phyloP scores from a whole-genome alignment of 2,797 vertebrate genomes.

The Calcarius lapponicus region DNA sequence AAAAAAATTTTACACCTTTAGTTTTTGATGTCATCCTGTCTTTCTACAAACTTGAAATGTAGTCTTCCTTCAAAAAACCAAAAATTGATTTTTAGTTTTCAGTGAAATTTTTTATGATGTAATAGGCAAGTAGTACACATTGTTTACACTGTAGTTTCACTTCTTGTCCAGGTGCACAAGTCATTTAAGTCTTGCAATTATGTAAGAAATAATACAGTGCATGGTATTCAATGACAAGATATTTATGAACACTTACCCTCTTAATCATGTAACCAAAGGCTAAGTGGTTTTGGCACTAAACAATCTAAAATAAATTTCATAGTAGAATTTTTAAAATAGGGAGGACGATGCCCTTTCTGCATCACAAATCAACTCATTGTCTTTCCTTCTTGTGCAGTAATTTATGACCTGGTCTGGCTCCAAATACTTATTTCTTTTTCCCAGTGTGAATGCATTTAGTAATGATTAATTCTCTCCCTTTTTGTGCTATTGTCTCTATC shows the following conservation, averaged over 20 bases:
- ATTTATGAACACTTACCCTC: slow-evolving; percentile 11
- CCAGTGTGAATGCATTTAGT: not conserved
- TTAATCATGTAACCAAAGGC: not conserved
- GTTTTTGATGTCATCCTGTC: not conserved
- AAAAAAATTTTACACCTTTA: not conserved
- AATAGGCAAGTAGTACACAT: not conserved
- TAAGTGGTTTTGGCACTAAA: not conserved
- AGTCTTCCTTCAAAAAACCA: not conserved
- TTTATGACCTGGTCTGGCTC: not conserved
- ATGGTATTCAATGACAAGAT: not conserved
- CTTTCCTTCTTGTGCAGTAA: not conserved
- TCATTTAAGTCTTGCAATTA: not conserved
- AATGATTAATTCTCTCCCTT: not conserved
- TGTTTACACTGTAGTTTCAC: not conserved
- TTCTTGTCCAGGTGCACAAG: not conserved
- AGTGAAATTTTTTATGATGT: not conserved
- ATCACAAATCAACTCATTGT: not conserved
- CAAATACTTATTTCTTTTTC: not conserved
- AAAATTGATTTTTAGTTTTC: not conserved
- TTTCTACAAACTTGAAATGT: not conserved
- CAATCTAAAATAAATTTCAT: not conserved
- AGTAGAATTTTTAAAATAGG: not conserved
- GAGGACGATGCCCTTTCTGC: not conserved
- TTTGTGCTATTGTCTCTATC: not conserved
- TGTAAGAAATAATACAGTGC: not conserved